Evolutionary conservation across 2,797 vertebrate genomes (phyloP).

Genomic region (Emydoidea blandingii): DNA sequence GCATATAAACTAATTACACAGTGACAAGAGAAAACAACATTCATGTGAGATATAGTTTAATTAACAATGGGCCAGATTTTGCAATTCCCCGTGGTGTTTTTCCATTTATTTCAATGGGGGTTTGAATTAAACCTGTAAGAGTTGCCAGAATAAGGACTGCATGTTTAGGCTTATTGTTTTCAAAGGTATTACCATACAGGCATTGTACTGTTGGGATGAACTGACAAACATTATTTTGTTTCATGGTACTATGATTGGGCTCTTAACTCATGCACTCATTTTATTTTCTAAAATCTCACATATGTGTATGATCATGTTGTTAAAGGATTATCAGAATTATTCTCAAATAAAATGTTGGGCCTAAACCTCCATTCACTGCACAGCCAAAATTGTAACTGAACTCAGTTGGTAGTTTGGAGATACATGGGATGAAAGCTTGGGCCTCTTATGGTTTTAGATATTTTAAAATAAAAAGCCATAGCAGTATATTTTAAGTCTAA

Average conservation of each 20-base stretch:
- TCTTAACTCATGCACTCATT: background rate
- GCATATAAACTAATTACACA: background rate
- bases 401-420: background rate
- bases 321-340: background rate
- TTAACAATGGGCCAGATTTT: background rate
- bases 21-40: background rate
- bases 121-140: background rate
- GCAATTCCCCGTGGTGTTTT: background rate
- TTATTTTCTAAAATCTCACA: background rate
- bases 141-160: background rate
- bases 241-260: background rate
- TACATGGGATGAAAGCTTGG: background rate
- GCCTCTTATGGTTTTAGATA: background rate
- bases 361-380: background rate
- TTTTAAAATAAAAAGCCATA: background rate
- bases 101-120: background rate
- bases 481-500: background rate
- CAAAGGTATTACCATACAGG: background rate
- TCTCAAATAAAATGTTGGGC: background rate
- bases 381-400: background rate
- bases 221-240: background rate
- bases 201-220: background rate
- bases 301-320: background rate
- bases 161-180: background rate
- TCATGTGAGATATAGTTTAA: constrained; percentile 23